Base-by-base conservation (phyloP, 2,797 vertebrate genomes). In the Threskiornis aethiopicus region DNA sequence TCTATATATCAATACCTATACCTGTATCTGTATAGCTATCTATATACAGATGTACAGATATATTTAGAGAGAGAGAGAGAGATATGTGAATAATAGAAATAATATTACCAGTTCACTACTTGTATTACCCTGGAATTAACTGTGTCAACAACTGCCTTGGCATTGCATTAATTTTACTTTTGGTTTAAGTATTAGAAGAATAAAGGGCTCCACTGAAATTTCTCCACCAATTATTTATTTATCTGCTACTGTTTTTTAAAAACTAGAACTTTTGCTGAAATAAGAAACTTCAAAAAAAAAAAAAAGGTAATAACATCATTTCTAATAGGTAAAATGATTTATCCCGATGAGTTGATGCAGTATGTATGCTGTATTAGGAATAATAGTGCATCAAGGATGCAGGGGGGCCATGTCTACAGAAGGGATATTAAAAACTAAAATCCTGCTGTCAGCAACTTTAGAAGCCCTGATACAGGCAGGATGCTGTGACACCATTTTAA, bases 321-420 rank as follows among this genome's bases (percentile, higher is more conserved):
- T 28, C 5, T 54, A 58, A 37, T 3, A 64, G 24, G 7, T 19
- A 8, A 19, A 65, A 65, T 25, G 5, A 25, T n/a, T 59, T 19
- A 54, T 14, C 19, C 35, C 2, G 0, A 13, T 16, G 39, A 42
- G 57, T 11, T 14, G 39, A 26, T 6, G 51, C 4, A 24, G 49
- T 25, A 7, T 6, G 4, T 6, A 7, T 33, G 24, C 9, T 0
- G 0, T 5, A 16, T 28, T n/a, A 42, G 37, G 25, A 64, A 25
- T 41, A 51, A 58, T 1, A 64, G 13, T 3, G 7, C 35, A 21
- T 6, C 9, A 5, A 35, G 62, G 39, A 33, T 37, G 44, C 21
- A 14, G 26, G 16, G 26, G 16, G 35, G 20, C 28, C 1, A 0
- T n/a, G 25, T 11, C 71, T 66, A 4, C 44, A 57, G 77, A 51